Conservation (phyloP, 2,113 vertebrate genomes). For the Miniopterus natalensis region DNA sequence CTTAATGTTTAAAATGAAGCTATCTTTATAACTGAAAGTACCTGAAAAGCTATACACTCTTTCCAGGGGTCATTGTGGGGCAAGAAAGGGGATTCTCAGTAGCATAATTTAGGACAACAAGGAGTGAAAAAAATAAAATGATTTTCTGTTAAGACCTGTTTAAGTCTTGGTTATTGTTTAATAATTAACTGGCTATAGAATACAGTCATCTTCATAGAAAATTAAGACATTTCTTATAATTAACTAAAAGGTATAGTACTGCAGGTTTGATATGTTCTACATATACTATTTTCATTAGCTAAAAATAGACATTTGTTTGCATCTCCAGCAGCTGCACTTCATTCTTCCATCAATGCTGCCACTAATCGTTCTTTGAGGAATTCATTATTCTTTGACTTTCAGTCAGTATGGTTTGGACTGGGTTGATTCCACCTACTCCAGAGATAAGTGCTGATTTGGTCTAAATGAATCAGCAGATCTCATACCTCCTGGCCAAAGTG, state of each 20-base stretch:
- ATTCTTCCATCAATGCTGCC: neutral
- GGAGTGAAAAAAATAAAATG: neutral
- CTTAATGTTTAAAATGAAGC: conserved; percentile 33
- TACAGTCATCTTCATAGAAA: conserved; percentile 23
- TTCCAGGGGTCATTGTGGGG: neutral
- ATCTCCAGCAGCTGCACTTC: neutral
- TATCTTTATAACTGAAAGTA: neutral
- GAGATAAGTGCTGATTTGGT: neutral
- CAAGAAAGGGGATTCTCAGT: neutral
- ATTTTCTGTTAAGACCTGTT: neutral
- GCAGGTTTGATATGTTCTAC: neutral
- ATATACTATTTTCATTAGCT: conserved; percentile 13
- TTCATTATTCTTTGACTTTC: conserved; percentile 21
- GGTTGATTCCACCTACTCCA: neutral
- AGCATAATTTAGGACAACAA: neutral
- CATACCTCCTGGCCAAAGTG: neutral
- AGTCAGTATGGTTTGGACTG: neutral
- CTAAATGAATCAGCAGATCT: conserved; percentile 6
- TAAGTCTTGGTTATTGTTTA: neutral
- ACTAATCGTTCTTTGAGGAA: neutral
- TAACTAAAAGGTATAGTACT: conserved; percentile 8
- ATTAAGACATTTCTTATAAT: neutral
- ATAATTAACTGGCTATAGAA: neutral
- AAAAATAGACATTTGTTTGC: conserved; percentile 2
- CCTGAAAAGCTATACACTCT: neutral